A percentile compares a stretch with the other conserved stretches of the same genome.
phyloP scores from a whole-genome alignment of 2,113 vertebrate genomes.

The Numida meleagris region DNA sequence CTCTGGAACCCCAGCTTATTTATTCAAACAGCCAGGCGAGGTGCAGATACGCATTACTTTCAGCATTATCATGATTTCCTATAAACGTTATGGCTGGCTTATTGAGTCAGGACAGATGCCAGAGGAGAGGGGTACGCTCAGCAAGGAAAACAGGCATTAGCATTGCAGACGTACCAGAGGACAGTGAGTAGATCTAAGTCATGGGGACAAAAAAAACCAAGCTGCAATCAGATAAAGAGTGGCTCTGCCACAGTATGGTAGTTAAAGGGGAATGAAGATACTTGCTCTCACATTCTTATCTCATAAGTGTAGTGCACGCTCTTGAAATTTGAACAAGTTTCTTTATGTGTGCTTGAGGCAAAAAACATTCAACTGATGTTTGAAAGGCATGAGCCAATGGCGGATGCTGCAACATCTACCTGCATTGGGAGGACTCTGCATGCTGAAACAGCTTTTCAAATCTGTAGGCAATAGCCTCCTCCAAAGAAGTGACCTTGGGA shows the following conservation, averaged over 20 bases:
- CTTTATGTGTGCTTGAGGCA: neutral
- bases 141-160: neutral
- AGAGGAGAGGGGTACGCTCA: neutral
- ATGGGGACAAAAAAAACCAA: neutral
- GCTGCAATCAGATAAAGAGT: fast-evolving
- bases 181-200: fast-evolving
- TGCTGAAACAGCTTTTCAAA: neutral
- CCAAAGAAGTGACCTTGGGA: neutral
- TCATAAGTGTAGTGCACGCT: fast-evolving
- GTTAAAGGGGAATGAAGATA: neutral
- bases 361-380: neutral
- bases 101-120: neutral
- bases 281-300: neutral
- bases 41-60: neutral
- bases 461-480: neutral
- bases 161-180: neutral
- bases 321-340: neutral
- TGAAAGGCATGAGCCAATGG: neutral
- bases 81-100: neutral
- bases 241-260: neutral
- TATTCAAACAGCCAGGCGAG: neutral
- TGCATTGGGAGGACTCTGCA: fast-evolving
- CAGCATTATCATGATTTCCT: neutral
- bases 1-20: neutral
- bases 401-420: fast-evolving